These are phyloP conservation scores for Coenobita brevimanus DNA, from an alignment of 1,140 invertebrate species.

Conservation along the genomic window DNA sequence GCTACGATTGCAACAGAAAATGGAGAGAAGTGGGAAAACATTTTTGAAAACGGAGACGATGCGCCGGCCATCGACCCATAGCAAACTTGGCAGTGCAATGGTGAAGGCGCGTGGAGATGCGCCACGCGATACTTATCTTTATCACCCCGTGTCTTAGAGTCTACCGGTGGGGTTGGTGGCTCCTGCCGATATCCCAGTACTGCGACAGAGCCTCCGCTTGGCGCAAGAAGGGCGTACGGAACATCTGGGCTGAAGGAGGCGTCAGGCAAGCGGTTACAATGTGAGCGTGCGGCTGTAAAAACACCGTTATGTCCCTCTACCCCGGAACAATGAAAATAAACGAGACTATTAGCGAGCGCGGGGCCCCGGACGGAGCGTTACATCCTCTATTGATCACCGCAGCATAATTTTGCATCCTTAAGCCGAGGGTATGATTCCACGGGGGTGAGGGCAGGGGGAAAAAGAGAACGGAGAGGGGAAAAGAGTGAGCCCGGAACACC, in stretches of 20 bases:
- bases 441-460: slow-evolving; percentile 63
- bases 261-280: slow-evolving; percentile 12
- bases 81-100: slow-evolving; percentile 39
- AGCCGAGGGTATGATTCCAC: slow-evolving; percentile 69
- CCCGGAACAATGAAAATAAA: slow-evolving; percentile 69
- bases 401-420: slow-evolving; percentile 70
- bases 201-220: slow-evolving; percentile 35
- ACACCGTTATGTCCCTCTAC: slow-evolving; percentile 50
- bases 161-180: slow-evolving; percentile 11
- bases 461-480: slow-evolving; percentile 41
- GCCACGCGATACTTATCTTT: slow-evolving; percentile 55
- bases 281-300: slow-evolving; percentile 44
- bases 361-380: slow-evolving; percentile 65
- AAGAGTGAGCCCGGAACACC: slow-evolving; percentile 26
- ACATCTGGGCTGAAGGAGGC: slow-evolving; percentile 23
- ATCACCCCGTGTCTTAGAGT: slow-evolving; percentile 53
- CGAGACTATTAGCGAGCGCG: slow-evolving; percentile 69
- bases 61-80: slow-evolving; percentile 42
- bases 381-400: slow-evolving; percentile 69
- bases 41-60: slow-evolving; percentile 47
- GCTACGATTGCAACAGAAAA: slow-evolving; percentile 35
- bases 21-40: slow-evolving; percentile 27
- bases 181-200: slow-evolving; percentile 60
- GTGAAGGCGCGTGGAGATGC: slow-evolving; percentile 43
- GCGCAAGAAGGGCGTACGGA: slow-evolving; percentile 41